Evolutionary conservation across 2,113 vertebrate genomes (phyloP).

Genomic region (Puma concolor): DNA sequence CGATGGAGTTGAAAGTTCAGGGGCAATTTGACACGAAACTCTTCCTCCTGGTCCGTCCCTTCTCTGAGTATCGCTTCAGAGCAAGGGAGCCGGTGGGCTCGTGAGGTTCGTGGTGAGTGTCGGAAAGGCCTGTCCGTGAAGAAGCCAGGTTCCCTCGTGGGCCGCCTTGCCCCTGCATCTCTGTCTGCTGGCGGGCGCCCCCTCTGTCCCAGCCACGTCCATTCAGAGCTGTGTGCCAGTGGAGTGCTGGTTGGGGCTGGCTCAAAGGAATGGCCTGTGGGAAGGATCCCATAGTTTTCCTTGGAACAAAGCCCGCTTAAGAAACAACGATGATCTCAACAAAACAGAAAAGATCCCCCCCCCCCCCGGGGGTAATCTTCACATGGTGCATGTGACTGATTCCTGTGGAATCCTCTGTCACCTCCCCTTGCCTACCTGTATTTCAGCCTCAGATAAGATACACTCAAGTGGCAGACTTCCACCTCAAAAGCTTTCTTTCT

Average conservation of each 20-base stretch:
- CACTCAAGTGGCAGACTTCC: background rate
- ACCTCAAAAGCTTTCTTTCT: background rate
- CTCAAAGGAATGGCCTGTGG: background rate
- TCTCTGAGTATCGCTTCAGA: background rate
- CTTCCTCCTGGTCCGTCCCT: constrained; percentile 35
- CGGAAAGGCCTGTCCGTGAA: background rate
- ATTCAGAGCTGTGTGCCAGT: background rate
- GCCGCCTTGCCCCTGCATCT: background rate
- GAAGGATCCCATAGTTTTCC: background rate
- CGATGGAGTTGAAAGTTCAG: constrained; percentile 67
- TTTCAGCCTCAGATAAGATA: background rate
- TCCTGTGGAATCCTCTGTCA: background rate
- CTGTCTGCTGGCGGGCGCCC: background rate
- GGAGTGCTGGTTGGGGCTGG: background rate
- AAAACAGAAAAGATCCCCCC: background rate
- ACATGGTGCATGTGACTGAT: fast-evolving
- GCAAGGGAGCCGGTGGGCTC: background rate
- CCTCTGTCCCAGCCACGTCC: fast-evolving
- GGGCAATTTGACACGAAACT: constrained; percentile 63
- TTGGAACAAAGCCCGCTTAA: background rate
- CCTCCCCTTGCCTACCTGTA: background rate
- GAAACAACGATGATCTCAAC: background rate
- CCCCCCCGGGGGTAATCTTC: background rate
- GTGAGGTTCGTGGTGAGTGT: background rate
- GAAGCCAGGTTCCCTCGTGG: background rate